Evolutionary conservation across 2,797 vertebrate species (phyloP).

Genomic region (Anguilla megastoma): DNA sequence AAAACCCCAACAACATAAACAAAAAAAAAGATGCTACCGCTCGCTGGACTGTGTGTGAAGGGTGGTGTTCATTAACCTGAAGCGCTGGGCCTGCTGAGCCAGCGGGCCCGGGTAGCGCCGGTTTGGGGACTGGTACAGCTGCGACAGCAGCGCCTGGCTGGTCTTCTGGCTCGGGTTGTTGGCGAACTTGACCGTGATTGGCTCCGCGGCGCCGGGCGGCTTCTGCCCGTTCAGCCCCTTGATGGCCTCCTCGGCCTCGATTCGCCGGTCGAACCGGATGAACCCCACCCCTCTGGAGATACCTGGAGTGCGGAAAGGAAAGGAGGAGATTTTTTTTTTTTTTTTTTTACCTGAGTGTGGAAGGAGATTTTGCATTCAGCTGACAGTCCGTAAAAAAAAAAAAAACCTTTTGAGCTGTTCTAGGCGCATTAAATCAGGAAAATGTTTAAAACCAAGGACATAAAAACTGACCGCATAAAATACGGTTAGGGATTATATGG

Average conservation of each 20-base stretch:
- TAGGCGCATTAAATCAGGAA: neutral
- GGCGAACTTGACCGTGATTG: conserved; percentile 98
- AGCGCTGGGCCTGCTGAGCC: conserved; percentile 96
- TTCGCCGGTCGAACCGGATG: conserved; percentile 94
- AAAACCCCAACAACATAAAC: no score
- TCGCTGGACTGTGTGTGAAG: neutral
- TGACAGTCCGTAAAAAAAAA: neutral
- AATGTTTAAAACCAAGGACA: neutral
- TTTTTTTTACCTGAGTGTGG: conserved; percentile 58
- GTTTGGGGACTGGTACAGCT: conserved; percentile 97
- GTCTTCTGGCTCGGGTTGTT: conserved; percentile 99
- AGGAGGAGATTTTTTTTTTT: no score
- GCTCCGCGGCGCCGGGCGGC: conserved; percentile 90
- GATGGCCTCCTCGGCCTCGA: conserved; percentile 98
- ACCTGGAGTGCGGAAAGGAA: conserved; percentile 43
- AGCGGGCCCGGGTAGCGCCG: conserved; percentile 95
- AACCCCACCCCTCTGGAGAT: conserved; percentile 95
- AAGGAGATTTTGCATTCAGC: neutral
- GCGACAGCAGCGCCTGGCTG: conserved; percentile 95
- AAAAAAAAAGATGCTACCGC: no score
- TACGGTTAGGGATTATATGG: neutral
- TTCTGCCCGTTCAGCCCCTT: conserved; percentile 98
- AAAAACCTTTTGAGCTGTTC: neutral
- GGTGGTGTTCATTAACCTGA: conserved; percentile 78
- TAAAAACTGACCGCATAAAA: neutral